Evolutionary conservation across 2,888 invertebrate genomes (phyloP).

Genomic region (Habrosyne pyritoides): DNA sequence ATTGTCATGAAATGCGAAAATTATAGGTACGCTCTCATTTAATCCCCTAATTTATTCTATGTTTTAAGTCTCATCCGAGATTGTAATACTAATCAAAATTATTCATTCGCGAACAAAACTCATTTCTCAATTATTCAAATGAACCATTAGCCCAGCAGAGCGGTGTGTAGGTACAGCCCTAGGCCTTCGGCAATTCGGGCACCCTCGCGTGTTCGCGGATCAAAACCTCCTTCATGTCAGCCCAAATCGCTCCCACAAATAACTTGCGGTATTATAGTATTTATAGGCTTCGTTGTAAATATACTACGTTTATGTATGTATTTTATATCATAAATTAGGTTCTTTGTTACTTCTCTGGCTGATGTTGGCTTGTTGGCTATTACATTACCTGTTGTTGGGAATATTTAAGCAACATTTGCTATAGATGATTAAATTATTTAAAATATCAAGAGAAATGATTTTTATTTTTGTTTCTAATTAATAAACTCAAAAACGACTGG

Average conservation of each 20-base stretch:
- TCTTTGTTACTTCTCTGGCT: background rate
- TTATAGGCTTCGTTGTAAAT: constrained; percentile 45
- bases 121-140: constrained; percentile 45
- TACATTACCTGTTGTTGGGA: too few species aligned
- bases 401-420: too few species aligned
- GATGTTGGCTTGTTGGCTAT: background rate
- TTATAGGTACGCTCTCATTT: too few species aligned
- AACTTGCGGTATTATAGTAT: constrained; percentile 39
- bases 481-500: too few species aligned
- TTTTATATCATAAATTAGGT: constrained; percentile 24
- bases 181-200: constrained; percentile 34
- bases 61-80: background rate
- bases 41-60: background rate
- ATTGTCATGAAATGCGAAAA: too few species aligned
- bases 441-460: too few species aligned
- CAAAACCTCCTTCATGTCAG: constrained; percentile 33
- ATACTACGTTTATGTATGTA: constrained; percentile 43
- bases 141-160: constrained; percentile 29
- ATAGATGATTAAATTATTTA: too few species aligned
- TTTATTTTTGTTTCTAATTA: too few species aligned
- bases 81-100: constrained; percentile 2
- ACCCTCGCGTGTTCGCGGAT: constrained; percentile 34
- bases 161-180: constrained; percentile 37
- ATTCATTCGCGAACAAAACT: constrained; percentile 24
- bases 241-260: constrained; percentile 50